A percentile compares a stretch with the other conserved stretches of the same genome.
These are phyloP conservation scores for Eudemis profundana DNA, from an alignment of 2,888 invertebrate genomes.

Conservation along the genomic window DNA sequence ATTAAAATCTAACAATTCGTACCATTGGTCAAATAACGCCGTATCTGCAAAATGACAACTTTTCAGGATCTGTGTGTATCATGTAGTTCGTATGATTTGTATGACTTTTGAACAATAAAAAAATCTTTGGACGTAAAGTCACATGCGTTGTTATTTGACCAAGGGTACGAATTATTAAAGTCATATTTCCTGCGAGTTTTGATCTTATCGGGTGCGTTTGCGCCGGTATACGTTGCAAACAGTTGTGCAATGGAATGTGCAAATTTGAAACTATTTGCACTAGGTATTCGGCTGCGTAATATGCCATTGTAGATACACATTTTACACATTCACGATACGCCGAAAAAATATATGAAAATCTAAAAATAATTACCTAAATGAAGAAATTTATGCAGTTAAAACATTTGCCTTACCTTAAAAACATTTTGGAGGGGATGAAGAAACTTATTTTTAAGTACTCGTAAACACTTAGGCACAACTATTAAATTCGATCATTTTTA, in stretches of 20 bases:
- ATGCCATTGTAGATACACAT: no score
- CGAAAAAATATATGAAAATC: not conserved
- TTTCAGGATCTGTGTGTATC: no score
- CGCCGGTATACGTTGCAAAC: not conserved
- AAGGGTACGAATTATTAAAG: not conserved
- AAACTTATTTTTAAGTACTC: slow-evolving; percentile 1
- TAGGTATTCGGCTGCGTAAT: no score
- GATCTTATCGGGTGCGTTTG: not conserved
- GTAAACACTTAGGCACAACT: slow-evolving; percentile 63
- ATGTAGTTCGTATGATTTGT: no score
- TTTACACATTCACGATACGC: no score
- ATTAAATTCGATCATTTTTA: slow-evolving; percentile 61
- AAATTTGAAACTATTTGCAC: no score
- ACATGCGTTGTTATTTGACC: no score
- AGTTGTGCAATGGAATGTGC: no score
- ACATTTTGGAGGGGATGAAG: slow-evolving; percentile 44
- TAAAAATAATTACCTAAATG: slow-evolving; percentile 11
- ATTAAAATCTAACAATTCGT: not conserved
- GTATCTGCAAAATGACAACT: no score
- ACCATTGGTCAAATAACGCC: no score
- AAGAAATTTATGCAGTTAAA: slow-evolving; percentile 6
- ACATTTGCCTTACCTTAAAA: slow-evolving; percentile 46
- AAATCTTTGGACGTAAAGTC: no score
- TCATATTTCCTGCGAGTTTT: not conserved
- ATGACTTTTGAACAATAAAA: no score